Evolutionary conservation across 2,797 vertebrate genomes (phyloP).

Genomic region (Pangasius krempfi): DNA sequence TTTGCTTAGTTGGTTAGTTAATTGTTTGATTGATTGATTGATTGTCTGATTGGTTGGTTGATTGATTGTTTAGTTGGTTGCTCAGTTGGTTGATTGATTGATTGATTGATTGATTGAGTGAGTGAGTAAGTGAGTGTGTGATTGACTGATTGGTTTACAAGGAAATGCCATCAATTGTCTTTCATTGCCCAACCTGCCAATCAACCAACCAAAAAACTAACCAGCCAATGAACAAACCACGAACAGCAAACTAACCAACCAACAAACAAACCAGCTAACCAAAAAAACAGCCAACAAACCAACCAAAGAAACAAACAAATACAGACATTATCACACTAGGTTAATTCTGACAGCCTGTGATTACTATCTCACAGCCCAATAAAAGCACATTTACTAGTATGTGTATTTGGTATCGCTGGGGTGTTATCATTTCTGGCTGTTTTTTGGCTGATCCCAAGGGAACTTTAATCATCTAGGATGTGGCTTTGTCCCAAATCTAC

Average conservation of each 20-base stretch:
- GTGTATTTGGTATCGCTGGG: background rate
- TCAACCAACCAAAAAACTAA: background rate
- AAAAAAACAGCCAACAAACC: too few relatives aligned
- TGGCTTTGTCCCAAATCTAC: background rate
- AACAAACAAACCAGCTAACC: too few relatives aligned
- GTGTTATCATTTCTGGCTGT: background rate
- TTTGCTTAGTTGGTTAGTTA: background rate
- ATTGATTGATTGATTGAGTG: background rate
- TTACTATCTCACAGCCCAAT: conserved; percentile 44
- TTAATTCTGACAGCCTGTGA: conserved; percentile 37
- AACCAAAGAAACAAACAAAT: background rate
- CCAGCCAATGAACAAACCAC: background rate
- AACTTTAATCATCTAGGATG: background rate
- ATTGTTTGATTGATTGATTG: background rate
- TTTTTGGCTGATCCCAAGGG: background rate
- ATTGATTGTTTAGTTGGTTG: too few relatives aligned
- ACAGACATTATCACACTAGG: background rate
- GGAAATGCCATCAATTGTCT: background rate
- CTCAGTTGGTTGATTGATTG: too few relatives aligned
- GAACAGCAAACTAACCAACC: background rate
- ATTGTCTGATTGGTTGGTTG: background rate
- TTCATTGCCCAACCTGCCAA: background rate
- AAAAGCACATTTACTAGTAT: conserved; percentile 27
- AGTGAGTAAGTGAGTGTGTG: background rate
- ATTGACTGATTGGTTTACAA: background rate